Base-by-base conservation (phyloP, 2,797 vertebrate species). In the Melanotaenia pygmaea region DNA sequence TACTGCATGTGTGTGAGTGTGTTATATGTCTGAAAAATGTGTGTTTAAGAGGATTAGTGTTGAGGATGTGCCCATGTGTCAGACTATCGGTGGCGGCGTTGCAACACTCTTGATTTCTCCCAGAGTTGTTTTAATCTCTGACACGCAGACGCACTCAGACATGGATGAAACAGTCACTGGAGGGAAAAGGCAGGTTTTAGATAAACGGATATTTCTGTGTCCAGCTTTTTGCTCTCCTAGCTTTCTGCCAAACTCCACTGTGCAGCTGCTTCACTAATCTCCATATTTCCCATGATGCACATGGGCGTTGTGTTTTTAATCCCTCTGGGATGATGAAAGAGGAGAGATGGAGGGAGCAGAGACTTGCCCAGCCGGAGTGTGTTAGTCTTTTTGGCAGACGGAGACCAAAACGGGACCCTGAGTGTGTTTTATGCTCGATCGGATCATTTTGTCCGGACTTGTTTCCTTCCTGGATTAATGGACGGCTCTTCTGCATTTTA, bases 241-340 rank as follows among this genome's bases (percentile, higher is more conserved):
- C 0, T 65, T 51, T 53, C 60, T 72, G 43, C 28, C 54, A 40
- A 67, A 45, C 56, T 57, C 53, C 5, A 16, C 47, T 56, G n/a
- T n/a, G 18, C 51, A 56, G 20, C 12, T 30, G 37, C 71, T 40
- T 40, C 60, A 0, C n/a, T 90, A 86, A 86, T 88, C 88, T 83
- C 62, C 72, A 72, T 59, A 78, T 68, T 88, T 89, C 88, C 88
- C 88, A 87, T 91, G 72, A 87, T 90, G 84, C 86, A 20, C 4
- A 20, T 28, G 74, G 73, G 62, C 16, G 20, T 18, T 57, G 72
- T 18, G 56, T 2, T 67, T 77, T 88, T 91, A 89, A 91, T 91
- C 88, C 82, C 0, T 54, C 58, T 12, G 16, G 56, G 26, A 43
- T 70, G 70, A 79, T 1, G 22, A 64, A 60, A n/a, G 65, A 76